Conservation (phyloP, 1,140 invertebrate species). For the Ctenoplectra terminalis region DNA sequence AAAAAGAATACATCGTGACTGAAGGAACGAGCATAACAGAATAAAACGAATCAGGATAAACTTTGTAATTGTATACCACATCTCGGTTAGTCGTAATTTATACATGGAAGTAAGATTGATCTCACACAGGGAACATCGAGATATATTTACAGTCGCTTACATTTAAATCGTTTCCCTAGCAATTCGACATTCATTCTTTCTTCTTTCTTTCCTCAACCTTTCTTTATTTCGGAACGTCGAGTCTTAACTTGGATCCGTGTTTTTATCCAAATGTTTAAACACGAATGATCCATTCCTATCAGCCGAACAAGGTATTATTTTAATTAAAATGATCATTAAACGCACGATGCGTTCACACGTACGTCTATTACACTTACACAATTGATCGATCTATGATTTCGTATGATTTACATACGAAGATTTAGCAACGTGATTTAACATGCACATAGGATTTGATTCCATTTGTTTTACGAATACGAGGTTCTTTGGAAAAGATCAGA, state of each 20-base stretch:
- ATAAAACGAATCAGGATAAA: conserved; percentile 6
- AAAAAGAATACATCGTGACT: background rate
- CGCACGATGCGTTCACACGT: background rate
- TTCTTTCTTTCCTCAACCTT: background rate
- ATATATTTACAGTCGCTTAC: conserved; percentile 40
- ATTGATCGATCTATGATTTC: background rate
- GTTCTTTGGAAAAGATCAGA: background rate
- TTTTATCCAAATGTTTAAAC: background rate
- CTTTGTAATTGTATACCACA: conserved; percentile 30
- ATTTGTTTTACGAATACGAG: background rate
- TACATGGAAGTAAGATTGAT: conserved; percentile 32
- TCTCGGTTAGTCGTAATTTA: conserved; percentile 27
- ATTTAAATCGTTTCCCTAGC: background rate
- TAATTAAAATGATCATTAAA: conserved; percentile 13
- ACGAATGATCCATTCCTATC: background rate
- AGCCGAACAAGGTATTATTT: conserved; percentile 31
- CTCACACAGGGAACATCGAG: conserved; percentile 38
- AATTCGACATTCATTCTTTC: background rate
- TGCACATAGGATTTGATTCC: background rate
- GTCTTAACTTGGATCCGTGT: background rate
- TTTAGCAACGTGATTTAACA: background rate
- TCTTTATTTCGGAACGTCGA: background rate
- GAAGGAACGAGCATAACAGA: background rate
- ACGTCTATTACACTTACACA: background rate
- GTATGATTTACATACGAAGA: too few species aligned